These are phyloP conservation scores for Diglossa cyanea DNA, from an alignment of 2,797 vertebrate species.

Conservation along the genomic window DNA sequence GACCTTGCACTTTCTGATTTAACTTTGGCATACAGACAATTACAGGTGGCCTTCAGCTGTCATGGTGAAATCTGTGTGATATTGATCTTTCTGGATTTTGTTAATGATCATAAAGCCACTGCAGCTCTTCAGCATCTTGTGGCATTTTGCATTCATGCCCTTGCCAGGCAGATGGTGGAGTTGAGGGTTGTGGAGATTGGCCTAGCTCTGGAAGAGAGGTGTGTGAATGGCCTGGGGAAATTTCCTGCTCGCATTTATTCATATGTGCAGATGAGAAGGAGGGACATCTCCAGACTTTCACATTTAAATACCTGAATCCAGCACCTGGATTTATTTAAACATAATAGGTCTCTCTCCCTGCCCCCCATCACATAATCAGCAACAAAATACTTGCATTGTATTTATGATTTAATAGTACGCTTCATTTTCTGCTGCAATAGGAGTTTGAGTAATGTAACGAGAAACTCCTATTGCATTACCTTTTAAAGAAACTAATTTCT, in stretches of 20 bases:
- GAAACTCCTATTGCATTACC: not conserved
- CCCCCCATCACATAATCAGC: not conserved
- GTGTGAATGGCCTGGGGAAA: not conserved
- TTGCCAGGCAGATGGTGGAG: not conserved
- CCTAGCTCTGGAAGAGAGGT: not conserved
- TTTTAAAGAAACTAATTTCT: not conserved
- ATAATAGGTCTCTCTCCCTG: not conserved
- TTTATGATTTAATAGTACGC: not conserved
- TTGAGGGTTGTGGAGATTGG: not conserved
- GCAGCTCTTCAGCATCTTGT: not conserved
- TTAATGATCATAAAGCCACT: not conserved
- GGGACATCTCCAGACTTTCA: not conserved
- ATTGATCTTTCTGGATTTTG: not conserved
- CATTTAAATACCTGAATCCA: not conserved
- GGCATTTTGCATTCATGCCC: not conserved
- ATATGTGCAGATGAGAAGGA: not conserved
- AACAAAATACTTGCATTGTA: not conserved
- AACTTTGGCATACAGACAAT: not conserved
- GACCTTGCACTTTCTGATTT: not conserved
- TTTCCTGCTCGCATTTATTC: not conserved
- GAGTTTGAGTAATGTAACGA: not conserved
- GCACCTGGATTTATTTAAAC: not conserved
- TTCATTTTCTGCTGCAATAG: not conserved
- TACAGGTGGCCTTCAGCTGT: not conserved
- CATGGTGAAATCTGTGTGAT: not conserved